Conservation (phyloP, 2,888 invertebrate species). For the Aplocera efformata region DNA sequence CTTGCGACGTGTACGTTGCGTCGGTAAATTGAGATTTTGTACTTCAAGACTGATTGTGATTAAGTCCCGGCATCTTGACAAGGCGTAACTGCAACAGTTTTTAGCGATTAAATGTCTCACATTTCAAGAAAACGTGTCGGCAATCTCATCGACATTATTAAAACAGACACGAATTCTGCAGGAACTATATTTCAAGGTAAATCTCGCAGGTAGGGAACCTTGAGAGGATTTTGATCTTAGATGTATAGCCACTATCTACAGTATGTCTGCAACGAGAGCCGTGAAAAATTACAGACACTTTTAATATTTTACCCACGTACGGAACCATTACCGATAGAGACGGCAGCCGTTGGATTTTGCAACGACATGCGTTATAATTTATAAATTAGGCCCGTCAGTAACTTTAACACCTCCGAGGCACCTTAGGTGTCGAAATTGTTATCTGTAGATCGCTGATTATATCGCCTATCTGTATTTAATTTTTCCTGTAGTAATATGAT, state of each 20-base stretch:
- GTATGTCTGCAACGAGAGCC: constrained; percentile 17
- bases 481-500: too few relatives aligned
- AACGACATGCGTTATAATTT: constrained; percentile 30
- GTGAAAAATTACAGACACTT: constrained; percentile 38
- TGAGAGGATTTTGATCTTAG: too few relatives aligned
- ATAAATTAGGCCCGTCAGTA: constrained; percentile 26
- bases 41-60: background rate
- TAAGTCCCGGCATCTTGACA: too few relatives aligned
- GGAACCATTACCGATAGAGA: too few relatives aligned
- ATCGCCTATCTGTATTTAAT: too few relatives aligned
- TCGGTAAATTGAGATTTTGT: constrained; percentile 1
- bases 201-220: too few relatives aligned
- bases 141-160: constrained; percentile 11
- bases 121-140: constrained; percentile 3
- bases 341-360: constrained; percentile 34
- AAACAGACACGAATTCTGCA: constrained; percentile 17
- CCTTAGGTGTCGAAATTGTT: constrained; percentile 2
- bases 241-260: constrained; percentile 4
- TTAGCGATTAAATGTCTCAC: constrained; percentile 2
- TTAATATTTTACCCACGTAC: constrained; percentile 47
- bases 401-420: constrained; percentile 17
- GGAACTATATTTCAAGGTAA: constrained; percentile 18
- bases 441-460: background rate
- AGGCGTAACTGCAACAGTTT: too few relatives aligned
- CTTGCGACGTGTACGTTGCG: too few relatives aligned